Conservation (phyloP, 2,797 vertebrate species). For the Sebastes diaconus region DNA sequence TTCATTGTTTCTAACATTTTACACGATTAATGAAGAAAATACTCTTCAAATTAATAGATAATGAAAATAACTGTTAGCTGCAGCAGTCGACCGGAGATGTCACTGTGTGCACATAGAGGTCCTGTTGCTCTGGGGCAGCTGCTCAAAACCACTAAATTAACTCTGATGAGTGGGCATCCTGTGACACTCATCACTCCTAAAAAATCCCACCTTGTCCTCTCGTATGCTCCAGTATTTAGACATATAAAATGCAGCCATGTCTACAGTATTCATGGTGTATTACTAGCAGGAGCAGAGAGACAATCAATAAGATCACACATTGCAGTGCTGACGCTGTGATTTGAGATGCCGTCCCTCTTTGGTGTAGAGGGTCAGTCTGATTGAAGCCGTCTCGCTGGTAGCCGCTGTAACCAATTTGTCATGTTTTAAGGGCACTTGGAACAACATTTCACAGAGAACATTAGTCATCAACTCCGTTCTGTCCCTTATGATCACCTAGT, state of each 20-base stretch:
- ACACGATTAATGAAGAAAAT: background rate
- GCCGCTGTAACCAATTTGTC: conserved; percentile 84
- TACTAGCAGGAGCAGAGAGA: conserved; percentile 59
- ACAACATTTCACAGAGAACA: conserved; percentile 2
- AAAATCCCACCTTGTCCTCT: background rate
- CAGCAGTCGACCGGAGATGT: background rate
- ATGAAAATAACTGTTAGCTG: background rate
- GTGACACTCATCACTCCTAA: background rate
- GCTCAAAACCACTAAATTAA: background rate
- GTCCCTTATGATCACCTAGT: background rate
- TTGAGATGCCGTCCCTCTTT: conserved; percentile 26
- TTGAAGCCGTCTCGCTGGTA: conserved; percentile 85
- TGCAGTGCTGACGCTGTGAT: conserved; percentile 38
- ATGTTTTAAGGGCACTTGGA: conserved; percentile 51
- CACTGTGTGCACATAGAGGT: background rate
- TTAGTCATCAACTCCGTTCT: background rate
- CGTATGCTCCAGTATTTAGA: conserved; percentile 1
- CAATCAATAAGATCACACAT: conserved; percentile 65
- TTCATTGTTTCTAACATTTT: background rate
- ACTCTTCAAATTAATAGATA: background rate
- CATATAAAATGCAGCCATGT: background rate
- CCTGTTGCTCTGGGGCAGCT: background rate
- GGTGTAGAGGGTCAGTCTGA: conserved; percentile 53
- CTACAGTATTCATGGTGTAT: background rate
- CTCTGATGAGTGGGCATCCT: background rate